These are phyloP conservation scores for Pseudolycoriella hygida DNA, from an alignment of 2,888 invertebrate genomes.

Conservation along the genomic window DNA sequence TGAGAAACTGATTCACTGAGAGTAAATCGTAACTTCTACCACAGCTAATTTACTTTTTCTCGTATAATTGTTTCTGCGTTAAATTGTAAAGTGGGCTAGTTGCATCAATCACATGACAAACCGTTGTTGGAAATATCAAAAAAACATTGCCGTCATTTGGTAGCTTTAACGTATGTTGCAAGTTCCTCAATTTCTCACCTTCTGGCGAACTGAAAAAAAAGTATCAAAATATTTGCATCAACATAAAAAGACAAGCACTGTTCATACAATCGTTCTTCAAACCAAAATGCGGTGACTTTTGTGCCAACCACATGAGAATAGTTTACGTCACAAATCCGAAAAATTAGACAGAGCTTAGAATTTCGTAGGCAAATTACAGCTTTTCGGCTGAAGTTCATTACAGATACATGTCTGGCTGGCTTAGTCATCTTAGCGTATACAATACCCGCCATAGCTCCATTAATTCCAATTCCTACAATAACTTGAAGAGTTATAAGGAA, in stretches of 20 bases:
- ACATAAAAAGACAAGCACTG: not conserved
- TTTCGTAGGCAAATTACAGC: conserved; percentile 74
- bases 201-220: conserved; percentile 31
- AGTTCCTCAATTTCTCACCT: conserved; percentile 49
- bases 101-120: conserved; percentile 56
- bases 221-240: not conserved
- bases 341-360: conserved; percentile 65
- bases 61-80: conserved; percentile 53
- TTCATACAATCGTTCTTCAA: conserved; percentile 5
- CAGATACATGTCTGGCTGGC: conserved; percentile 28
- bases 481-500: conserved; percentile 81
- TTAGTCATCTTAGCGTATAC: conserved; percentile 85
- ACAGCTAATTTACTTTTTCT: conserved; percentile 23
- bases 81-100: conserved; percentile 60
- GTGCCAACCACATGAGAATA: conserved; percentile 84
- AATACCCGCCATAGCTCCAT: conserved; percentile 63
- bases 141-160: conserved; percentile 42
- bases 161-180: conserved; percentile 44
- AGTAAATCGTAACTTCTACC: not conserved
- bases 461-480: conserved; percentile 69
- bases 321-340: conserved; percentile 77
- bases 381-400: conserved; percentile 30
- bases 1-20: not conserved
- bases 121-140: conserved; percentile 66
- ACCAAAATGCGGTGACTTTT: conserved; percentile 45